A percentile compares a stretch with the other conserved stretches of the same genome.
Conservation (phyloP, 64 coral and sea anemone genomes). For the Catalaphyllia jardinei region DNA sequence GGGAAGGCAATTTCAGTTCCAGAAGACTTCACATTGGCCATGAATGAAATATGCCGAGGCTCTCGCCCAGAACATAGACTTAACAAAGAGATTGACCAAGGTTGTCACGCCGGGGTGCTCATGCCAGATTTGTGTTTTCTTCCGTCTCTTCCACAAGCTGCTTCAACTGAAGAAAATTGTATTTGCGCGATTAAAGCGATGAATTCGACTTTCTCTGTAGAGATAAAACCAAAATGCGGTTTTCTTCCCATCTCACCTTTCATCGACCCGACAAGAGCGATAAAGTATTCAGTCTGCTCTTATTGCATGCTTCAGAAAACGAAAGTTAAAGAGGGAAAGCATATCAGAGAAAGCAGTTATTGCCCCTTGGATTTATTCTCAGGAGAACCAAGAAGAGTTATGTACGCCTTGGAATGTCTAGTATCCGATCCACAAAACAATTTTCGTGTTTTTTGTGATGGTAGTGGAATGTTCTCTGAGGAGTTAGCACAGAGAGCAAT, state of each 20-base stretch:
- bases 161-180: not conserved
- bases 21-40: constrained; percentile 34
- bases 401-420: constrained; percentile 70
- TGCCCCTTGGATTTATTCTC: constrained; percentile 88
- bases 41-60: constrained; percentile 48
- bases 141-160: not conserved
- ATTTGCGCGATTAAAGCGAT: not conserved
- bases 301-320: constrained; percentile 86
- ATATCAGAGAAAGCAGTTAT: constrained; percentile 69
- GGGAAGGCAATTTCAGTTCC: constrained; percentile 59
- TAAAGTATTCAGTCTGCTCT: constrained; percentile 57
- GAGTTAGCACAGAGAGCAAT: constrained; percentile 40
- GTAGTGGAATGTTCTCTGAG: constrained; percentile 67
- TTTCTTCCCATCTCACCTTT: constrained; percentile 72
- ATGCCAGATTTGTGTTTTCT: constrained; percentile 91
- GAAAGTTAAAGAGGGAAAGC: constrained; percentile 83
- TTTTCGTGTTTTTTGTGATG: constrained; percentile 81
- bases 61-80: constrained; percentile 62
- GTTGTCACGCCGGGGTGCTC: constrained; percentile 35
- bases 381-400: constrained; percentile 47
- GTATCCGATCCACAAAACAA: constrained; percentile 85
- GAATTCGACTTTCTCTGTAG: constrained; percentile 76
- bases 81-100: constrained; percentile 57
- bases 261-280: constrained; percentile 17
- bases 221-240: constrained; percentile 92